These are phyloP conservation scores for Odontocerum albicorne DNA, from an alignment of 2,888 invertebrate species.

Conservation along the genomic window DNA sequence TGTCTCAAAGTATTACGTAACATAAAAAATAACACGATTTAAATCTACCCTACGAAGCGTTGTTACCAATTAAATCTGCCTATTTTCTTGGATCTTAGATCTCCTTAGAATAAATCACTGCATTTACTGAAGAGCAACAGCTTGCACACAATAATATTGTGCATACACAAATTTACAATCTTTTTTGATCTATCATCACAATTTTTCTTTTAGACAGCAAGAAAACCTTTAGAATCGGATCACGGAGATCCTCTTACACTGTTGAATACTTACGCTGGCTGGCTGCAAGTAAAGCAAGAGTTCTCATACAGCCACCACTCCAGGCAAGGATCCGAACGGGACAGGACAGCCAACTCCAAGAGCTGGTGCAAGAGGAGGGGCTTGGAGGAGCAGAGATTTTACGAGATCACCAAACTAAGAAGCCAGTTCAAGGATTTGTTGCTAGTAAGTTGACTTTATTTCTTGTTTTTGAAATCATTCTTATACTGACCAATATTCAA, in stretches of 20 bases:
- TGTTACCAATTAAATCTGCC: no score
- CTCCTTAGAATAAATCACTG: no score
- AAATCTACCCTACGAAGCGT: no score
- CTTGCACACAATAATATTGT: no score
- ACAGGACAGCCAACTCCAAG: slow-evolving; percentile 51
- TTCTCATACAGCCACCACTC: slow-evolving; percentile 35
- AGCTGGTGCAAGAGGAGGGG: slow-evolving; percentile 90
- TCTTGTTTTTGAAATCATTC: no score
- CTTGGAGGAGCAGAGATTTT: slow-evolving; percentile 95
- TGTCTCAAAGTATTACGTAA: no score
- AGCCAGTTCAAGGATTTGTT: slow-evolving; percentile 85
- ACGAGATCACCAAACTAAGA: slow-evolving; percentile 92
- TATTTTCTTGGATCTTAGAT: no score
- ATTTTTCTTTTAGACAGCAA: slow-evolving; percentile 57
- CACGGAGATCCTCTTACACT: slow-evolving; percentile 95
- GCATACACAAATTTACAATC: no score
- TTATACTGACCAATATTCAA: no score
- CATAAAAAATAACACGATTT: no score
- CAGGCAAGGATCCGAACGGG: slow-evolving; percentile 38
- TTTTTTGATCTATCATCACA: not conserved
- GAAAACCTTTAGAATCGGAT: slow-evolving; percentile 83
- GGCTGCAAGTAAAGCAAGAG: slow-evolving; percentile 78
- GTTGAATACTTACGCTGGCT: slow-evolving; percentile 83
- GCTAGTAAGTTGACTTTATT: slow-evolving; percentile 53
- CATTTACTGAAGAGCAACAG: no score